A percentile compares a stretch with the other conserved stretches of the same genome.
These are phyloP conservation scores for Sinella curviseta DNA, from an alignment of 1,140 invertebrate genomes.

Conservation along the genomic window DNA sequence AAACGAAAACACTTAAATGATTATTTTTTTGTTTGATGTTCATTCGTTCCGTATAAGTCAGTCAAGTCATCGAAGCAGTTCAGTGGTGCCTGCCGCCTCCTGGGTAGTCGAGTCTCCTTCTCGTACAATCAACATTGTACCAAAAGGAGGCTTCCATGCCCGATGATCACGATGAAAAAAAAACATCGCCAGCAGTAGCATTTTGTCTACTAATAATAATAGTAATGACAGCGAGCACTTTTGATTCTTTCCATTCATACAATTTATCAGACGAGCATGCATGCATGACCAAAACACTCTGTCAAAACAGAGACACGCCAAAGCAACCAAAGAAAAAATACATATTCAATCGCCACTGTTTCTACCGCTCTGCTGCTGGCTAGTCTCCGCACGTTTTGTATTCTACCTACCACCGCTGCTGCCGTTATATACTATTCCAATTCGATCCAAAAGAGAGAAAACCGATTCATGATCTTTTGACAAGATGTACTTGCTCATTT, in stretches of 20 bases:
- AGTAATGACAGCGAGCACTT: neutral
- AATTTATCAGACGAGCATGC: neutral
- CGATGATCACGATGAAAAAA: no score
- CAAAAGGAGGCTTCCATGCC: no score
- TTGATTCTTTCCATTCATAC: neutral
- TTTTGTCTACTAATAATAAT: neutral
- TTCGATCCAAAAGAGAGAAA: no score
- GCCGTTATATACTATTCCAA: no score
- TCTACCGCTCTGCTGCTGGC: no score
- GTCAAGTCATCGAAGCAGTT: neutral
- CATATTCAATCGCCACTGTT: no score
- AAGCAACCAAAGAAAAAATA: neutral
- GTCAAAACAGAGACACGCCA: constrained; percentile 4
- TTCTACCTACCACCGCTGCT: no score
- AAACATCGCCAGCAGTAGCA: no score
- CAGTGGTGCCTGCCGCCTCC: neutral
- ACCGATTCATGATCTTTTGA: neutral
- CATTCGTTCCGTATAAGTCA: neutral
- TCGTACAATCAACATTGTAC: neutral
- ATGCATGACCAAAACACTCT: constrained; percentile 13
- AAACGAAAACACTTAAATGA: no score
- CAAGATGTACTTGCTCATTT: neutral
- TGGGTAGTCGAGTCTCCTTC: neutral
- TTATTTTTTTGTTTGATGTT: neutral
- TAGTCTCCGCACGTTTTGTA: no score